Base-by-base conservation (phyloP, 2,113 vertebrate genomes). In the Ciconia maguari region DNA sequence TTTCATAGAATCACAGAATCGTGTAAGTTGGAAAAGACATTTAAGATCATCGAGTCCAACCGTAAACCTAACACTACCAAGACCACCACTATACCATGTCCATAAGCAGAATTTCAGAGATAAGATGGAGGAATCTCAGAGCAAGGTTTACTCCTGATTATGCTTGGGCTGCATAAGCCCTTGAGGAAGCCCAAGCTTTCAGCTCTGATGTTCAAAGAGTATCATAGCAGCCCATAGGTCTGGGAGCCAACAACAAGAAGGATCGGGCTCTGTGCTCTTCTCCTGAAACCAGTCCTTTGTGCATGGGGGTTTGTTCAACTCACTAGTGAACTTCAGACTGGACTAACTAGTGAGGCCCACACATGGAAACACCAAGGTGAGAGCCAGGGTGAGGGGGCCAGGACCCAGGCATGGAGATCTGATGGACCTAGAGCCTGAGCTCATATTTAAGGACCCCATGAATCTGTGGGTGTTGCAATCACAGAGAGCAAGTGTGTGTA, bases 251-350 rank as follows among this genome's bases (percentile, higher is more conserved):
- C 4, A 55, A 11, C 13, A 42, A 11, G 19, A 48, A 8, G 6
- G 6, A 27, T 2, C 1, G 1, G 22, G 11, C 14, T 48, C 3
- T 34, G 22, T 18, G 2, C 4, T 36, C 20, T 68, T 13, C 32
- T 51, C 32, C 29, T 77, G 52, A 86, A 72, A 48, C 15, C 44
- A 44, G 8, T 10, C 15, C 15, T 38, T 52, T 26, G 3, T 11
- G 11, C 0, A 1, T 6, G 12, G 17, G 10, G 4, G 2, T 44
- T 49, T 62, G 32, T 16, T 24, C 13, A 79, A 60, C 41, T 71
- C 15, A 3, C 8, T 26, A 21, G 32, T 22, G 64, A 80, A 36
- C 10, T 54, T 93, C 21, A 65, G 44, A 8, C 9, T 65, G 12
- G 16, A 51, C 16, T 77, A 52, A 66, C 13, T 32, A 62, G 21